These are phyloP conservation scores for Hylyphantes graminicola DNA, from an alignment of 1,140 invertebrate species.

Conservation along the genomic window DNA sequence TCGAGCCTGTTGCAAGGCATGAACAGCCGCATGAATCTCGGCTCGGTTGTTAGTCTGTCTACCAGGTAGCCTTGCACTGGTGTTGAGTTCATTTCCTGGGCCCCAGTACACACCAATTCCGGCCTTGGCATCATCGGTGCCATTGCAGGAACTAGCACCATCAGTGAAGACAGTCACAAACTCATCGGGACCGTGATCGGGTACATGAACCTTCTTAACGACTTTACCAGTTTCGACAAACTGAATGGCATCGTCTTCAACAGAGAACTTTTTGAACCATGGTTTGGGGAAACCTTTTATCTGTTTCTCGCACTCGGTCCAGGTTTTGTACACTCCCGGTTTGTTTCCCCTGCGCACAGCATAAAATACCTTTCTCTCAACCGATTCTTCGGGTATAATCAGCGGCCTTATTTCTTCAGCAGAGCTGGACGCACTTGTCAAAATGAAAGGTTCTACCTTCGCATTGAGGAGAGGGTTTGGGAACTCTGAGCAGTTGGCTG, in stretches of 20 bases:
- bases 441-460: slow-evolving; percentile 17
- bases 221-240: slow-evolving; percentile 65
- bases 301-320: slow-evolving; percentile 80
- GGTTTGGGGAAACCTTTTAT: slow-evolving; percentile 79
- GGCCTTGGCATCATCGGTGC: slow-evolving; percentile 77
- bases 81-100: slow-evolving; percentile 73
- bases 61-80: slow-evolving; percentile 81
- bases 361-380: slow-evolving; percentile 65
- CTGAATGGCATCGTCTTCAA: slow-evolving; percentile 73
- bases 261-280: slow-evolving; percentile 81
- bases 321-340: slow-evolving; percentile 69
- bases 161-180: slow-evolving; percentile 87
- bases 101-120: slow-evolving; percentile 66
- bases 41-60: slow-evolving; percentile 94
- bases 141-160: slow-evolving; percentile 89
- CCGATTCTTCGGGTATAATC: slow-evolving; percentile 11
- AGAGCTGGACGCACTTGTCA: slow-evolving; percentile 26
- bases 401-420: slow-evolving; percentile 7
- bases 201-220: slow-evolving; percentile 15
- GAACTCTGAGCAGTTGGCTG: slow-evolving; percentile 66
- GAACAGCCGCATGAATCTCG: slow-evolving; percentile 93
- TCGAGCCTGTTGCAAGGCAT: slow-evolving; percentile 81
- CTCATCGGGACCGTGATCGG: slow-evolving; percentile 67
- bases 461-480: background rate
- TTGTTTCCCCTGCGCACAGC: slow-evolving; percentile 69